Evolutionary conservation across 2,113 vertebrate species (phyloP).

Genomic region (Eidolon helvum): DNA sequence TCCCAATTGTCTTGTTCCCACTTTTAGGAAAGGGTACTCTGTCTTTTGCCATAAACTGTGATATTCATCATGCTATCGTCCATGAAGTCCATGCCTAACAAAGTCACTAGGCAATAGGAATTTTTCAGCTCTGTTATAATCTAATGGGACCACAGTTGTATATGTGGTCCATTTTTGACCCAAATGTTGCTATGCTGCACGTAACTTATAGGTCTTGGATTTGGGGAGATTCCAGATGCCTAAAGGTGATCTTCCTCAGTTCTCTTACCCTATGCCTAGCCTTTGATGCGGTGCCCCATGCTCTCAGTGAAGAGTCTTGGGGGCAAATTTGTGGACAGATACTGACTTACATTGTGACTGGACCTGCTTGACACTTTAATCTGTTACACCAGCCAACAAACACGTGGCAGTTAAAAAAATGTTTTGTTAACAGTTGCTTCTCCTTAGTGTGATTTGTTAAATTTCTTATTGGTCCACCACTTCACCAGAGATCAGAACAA

Average conservation of each 20-base stretch:
- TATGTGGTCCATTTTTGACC: background rate
- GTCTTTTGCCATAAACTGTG: background rate
- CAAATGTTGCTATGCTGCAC: background rate
- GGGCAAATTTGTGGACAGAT: background rate
- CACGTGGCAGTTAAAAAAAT: background rate
- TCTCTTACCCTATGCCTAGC: background rate
- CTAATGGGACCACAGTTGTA: too few species aligned
- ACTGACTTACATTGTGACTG: background rate
- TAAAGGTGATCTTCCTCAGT: background rate
- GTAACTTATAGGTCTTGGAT: background rate
- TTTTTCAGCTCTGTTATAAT: background rate
- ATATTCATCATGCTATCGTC: background rate
- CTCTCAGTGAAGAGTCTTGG: background rate
- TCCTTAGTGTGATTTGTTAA: background rate
- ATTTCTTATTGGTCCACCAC: background rate
- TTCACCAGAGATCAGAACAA: background rate
- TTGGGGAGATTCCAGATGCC: background rate
- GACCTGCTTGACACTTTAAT: background rate
- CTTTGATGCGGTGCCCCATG: background rate
- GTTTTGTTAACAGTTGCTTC: background rate
- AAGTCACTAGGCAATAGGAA: background rate
- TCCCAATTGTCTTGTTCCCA: background rate
- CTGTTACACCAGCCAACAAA: background rate
- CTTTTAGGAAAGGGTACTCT: background rate
- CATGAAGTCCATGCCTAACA: background rate